Conservation (phyloP, 2,888 invertebrate species). For the Agrotis ipsilon region DNA sequence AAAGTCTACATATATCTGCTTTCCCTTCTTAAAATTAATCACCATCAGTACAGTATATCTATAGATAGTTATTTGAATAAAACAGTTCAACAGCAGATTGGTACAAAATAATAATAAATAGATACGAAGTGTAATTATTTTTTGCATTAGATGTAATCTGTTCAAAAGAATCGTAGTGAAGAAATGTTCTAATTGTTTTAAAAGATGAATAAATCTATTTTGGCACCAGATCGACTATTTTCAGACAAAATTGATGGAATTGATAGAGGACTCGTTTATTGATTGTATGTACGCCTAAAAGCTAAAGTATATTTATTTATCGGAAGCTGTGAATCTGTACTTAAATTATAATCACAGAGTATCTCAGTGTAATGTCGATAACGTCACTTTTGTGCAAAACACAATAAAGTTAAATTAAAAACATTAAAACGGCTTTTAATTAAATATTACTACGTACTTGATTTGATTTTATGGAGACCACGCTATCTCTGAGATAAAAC, state of each 20-base stretch:
- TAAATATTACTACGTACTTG: constrained; percentile 3
- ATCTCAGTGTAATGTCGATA: constrained; percentile 87
- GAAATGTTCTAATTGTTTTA: constrained; percentile 63
- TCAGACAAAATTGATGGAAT: constrained; percentile 81
- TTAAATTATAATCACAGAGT: constrained; percentile 87
- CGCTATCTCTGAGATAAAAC: not conserved
- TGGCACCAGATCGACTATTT: constrained; percentile 79
- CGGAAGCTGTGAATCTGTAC: constrained; percentile 89
- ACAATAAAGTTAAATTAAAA: constrained; percentile 82
- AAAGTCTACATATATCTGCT: constrained; percentile 43
- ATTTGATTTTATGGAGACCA: not conserved
- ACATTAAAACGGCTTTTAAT: constrained; percentile 57
- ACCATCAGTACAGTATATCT: constrained; percentile 56
- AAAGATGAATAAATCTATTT: constrained; percentile 76
- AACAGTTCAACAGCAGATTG: constrained; percentile 64
- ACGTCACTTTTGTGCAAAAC: constrained; percentile 89
- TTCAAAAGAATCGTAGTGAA: constrained; percentile 57
- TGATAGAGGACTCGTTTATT: constrained; percentile 74
- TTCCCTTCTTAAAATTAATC: constrained; percentile 39
- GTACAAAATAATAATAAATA: constrained; percentile 69
- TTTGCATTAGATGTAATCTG: constrained; percentile 62
- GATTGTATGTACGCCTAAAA: constrained; percentile 71
- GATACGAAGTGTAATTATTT: constrained; percentile 49
- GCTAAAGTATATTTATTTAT: constrained; percentile 83
- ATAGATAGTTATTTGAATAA: constrained; percentile 51